Conservation (phyloP, 2,797 vertebrate species). For the Acrossocheilus fasciatus region DNA sequence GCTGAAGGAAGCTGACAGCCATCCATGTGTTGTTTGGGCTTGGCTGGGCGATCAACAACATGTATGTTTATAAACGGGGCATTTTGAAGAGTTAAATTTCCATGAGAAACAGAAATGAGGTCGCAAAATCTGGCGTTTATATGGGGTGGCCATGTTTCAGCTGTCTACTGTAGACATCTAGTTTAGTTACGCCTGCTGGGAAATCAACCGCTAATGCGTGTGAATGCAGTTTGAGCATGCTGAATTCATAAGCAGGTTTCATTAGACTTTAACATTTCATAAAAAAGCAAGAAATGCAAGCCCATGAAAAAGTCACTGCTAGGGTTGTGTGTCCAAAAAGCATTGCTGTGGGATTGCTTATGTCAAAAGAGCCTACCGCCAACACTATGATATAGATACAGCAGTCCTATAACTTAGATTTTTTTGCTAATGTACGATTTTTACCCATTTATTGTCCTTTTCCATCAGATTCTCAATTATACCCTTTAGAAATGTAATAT, state of each 20-base stretch:
- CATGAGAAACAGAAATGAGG: slow-evolving; percentile 8
- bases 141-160: slow-evolving; percentile 15
- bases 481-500: not conserved
- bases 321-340: not conserved
- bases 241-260: not conserved
- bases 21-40: slow-evolving; percentile 34
- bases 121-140: slow-evolving; percentile 18
- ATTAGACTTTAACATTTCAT: not conserved
- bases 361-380: not conserved
- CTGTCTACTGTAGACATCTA: slow-evolving; percentile 3
- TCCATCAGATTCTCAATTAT: not conserved
- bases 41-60: slow-evolving; percentile 26
- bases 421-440: not conserved
- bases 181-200: slow-evolving; percentile 49
- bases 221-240: slow-evolving; percentile 17
- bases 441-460: not conserved
- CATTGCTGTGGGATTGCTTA: not conserved
- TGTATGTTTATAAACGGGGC: slow-evolving; percentile 27
- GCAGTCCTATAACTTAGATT: not conserved
- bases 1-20: slow-evolving; percentile 38
- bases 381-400: not conserved
- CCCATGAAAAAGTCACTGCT: not conserved
- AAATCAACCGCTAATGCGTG: slow-evolving; percentile 13
- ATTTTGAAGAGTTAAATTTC: slow-evolving; percentile 23
- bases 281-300: not conserved